A percentile compares a stretch with the other conserved stretches of the same genome.
Conservation (phyloP, 1,140 invertebrate genomes). For the Drosophila sp. region DNA sequence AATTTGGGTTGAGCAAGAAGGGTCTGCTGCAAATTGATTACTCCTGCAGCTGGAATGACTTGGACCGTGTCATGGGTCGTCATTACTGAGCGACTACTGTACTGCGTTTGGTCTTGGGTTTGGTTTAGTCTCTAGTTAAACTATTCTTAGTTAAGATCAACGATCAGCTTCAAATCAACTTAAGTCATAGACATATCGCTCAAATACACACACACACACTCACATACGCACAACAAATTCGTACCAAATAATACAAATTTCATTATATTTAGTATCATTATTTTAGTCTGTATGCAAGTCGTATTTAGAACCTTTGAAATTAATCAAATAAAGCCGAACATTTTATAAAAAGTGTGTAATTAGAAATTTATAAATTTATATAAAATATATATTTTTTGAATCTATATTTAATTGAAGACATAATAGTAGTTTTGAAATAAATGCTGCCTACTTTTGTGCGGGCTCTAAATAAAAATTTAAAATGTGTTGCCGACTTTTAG, state of each 20-base stretch:
- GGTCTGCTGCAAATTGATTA: constrained; percentile 90
- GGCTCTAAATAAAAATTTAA: background rate
- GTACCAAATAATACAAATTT: constrained; percentile 52
- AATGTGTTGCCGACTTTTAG: background rate
- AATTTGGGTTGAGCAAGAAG: constrained; percentile 87
- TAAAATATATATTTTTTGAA: too few relatives aligned
- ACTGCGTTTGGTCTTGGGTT: constrained; percentile 40
- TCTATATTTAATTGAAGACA: background rate
- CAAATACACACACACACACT: constrained; percentile 13
- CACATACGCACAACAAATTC: constrained; percentile 18
- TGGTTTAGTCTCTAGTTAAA: constrained; percentile 59
- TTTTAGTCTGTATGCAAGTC: constrained; percentile 37
- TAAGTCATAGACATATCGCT: constrained; percentile 36
- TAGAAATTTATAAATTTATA: too few relatives aligned
- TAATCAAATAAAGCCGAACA: constrained; percentile 27
- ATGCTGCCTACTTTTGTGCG: constrained; percentile 6
- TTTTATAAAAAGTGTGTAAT: background rate
- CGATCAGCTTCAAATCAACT: constrained; percentile 22
- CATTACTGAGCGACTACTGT: constrained; percentile 50
- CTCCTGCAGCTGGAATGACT: constrained; percentile 88
- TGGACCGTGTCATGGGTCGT: constrained; percentile 86
- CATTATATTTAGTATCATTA: constrained; percentile 19
- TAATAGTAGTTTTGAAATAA: background rate
- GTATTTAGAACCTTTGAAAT: constrained; percentile 23
- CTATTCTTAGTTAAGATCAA: constrained; percentile 29